Conservation (phyloP, 2,113 vertebrate species). For the Telmatochromis sp. region DNA sequence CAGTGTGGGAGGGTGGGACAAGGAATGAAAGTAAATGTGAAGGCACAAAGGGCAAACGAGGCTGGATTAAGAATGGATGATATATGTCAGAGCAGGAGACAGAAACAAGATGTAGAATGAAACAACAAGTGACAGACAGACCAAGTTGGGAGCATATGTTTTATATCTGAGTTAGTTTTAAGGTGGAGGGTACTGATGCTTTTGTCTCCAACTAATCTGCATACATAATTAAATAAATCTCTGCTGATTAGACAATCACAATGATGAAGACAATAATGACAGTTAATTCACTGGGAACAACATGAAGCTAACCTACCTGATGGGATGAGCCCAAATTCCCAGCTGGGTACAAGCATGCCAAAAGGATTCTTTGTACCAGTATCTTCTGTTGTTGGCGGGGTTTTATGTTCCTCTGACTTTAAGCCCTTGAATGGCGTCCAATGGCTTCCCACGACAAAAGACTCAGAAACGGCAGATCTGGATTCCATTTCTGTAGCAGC, state of each 20-base stretch:
- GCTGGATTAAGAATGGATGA: slow-evolving; percentile 32
- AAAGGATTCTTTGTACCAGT: slow-evolving; percentile 34
- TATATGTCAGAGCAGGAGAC: not conserved
- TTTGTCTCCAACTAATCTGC: not conserved
- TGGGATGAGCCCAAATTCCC: slow-evolving; percentile 50
- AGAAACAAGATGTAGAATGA: not conserved
- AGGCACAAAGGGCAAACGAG: not conserved
- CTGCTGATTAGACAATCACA: slow-evolving; percentile 32
- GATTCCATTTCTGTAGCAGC: slow-evolving; percentile 46
- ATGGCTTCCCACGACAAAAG: slow-evolving; percentile 40
- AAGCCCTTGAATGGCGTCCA: slow-evolving; percentile 27
- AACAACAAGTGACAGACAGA: slow-evolving; percentile 11
- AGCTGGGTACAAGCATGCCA: slow-evolving; percentile 45
- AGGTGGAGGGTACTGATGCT: not conserved
- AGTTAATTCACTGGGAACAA: not conserved
- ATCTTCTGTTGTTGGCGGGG: not conserved
- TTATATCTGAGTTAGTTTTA: not conserved
- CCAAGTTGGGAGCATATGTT: not conserved
- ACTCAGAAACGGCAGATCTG: slow-evolving; percentile 54
- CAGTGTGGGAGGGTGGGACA: not conserved
- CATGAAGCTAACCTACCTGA: slow-evolving; percentile 51
- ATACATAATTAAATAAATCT: slow-evolving; percentile 23
- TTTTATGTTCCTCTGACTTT: slow-evolving; percentile 22
- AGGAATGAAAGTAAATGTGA: not conserved
- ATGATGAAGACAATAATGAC: not conserved